Percentiles rank a stretch among this genome's conserved stretches.
phyloP scores from a whole-genome alignment of 2,797 vertebrate genomes.

The Semotilus atromaculatus region DNA sequence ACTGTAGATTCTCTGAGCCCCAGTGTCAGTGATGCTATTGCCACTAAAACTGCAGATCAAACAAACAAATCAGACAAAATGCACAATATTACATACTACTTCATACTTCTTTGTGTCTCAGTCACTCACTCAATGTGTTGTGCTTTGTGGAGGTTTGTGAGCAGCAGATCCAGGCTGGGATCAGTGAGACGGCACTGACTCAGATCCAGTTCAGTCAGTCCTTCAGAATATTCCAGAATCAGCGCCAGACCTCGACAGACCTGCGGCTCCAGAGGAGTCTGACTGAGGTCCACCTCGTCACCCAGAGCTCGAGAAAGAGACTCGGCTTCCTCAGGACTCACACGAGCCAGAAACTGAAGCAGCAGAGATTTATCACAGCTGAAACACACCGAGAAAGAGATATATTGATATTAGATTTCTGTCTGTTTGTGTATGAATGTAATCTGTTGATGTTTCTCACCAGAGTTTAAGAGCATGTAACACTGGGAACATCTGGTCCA shows the following conservation, averaged over 20 bases:
- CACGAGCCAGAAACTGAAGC: conserved; percentile 60
- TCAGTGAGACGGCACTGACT: conserved; percentile 69
- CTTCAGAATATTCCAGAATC: conserved; percentile 67
- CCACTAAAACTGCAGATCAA: conserved; percentile 62
- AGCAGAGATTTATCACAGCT: conserved; percentile 62
- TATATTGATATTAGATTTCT: background rate
- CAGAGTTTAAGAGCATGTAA: conserved; percentile 53
- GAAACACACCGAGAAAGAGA: background rate
- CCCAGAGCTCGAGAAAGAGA: conserved; percentile 62
- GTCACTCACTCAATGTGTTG: conserved; percentile 67
- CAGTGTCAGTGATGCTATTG: conserved; percentile 63
- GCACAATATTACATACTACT: background rate
- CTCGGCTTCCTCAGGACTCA: conserved; percentile 32
- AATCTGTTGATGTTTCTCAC: conserved; percentile 17
- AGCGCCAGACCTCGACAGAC: conserved; percentile 58
- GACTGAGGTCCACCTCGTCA: conserved; percentile 69
- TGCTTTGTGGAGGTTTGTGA: conserved; percentile 67
- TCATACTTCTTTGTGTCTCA: background rate
- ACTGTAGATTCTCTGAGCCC: conserved; percentile 41
- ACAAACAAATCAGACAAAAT: background rate
- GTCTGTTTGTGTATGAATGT: background rate
- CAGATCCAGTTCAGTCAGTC: conserved; percentile 68
- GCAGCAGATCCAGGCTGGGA: conserved; percentile 59
- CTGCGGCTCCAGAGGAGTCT: conserved; percentile 58
- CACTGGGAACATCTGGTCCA: conserved; percentile 61